These are phyloP conservation scores for Nesometra sesokonis DNA, from an alignment of 35 echinoderm and acorn worm genomes.

Conservation along the genomic window DNA sequence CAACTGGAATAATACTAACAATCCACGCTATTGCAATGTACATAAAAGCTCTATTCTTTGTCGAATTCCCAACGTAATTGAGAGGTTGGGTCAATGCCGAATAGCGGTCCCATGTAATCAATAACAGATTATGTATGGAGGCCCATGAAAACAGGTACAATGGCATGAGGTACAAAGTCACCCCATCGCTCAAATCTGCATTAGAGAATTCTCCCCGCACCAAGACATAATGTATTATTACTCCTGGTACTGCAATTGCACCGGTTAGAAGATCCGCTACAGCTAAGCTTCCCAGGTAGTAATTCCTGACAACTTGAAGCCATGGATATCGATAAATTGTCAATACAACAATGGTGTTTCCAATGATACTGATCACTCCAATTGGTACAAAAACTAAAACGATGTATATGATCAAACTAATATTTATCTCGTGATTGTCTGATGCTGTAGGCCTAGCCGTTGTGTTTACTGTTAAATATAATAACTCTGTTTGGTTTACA, in stretches of 20 bases:
- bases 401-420: background rate
- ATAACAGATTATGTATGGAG: background rate
- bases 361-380: background rate
- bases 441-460: background rate
- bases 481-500: background rate
- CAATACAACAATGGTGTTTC: background rate
- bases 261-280: background rate
- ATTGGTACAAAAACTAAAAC: background rate
- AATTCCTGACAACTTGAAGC: background rate
- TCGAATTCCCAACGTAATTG: background rate
- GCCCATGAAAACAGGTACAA: background rate
- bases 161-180: background rate
- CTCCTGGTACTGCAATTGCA: background rate
- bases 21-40: background rate
- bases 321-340: background rate
- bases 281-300: background rate
- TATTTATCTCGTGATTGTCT: background rate
- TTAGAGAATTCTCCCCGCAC: background rate
- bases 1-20: background rate
- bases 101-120: background rate
- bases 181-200: background rate
- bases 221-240: background rate
- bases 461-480: background rate
- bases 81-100: background rate
- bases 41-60: background rate